phyloP scores from a whole-genome alignment of 2,797 vertebrate genomes.

The Todus mexicanus region DNA sequence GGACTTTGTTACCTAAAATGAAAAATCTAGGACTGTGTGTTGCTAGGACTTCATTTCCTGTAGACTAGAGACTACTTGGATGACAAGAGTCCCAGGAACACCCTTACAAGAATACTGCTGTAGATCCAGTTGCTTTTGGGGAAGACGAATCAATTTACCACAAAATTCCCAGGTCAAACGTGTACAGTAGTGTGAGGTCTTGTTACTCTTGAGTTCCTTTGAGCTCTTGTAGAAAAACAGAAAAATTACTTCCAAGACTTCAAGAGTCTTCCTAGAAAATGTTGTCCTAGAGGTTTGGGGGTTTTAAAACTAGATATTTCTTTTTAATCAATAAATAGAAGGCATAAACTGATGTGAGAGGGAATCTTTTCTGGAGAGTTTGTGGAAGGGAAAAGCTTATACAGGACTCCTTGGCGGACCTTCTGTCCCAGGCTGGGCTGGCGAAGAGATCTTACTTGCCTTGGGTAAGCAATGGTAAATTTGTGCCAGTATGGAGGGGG shows the following conservation, averaged over 20 bases:
- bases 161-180: neutral
- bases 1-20: neutral
- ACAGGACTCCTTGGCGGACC: neutral
- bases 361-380: neutral
- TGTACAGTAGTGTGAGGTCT: accelerated
- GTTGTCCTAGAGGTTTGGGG: neutral
- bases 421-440: neutral
- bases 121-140: neutral
- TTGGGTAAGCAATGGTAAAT: neutral
- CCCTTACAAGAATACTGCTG: neutral
- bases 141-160: neutral
- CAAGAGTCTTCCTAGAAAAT: neutral
- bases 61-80: neutral
- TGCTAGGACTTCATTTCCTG: neutral
- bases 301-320: neutral
- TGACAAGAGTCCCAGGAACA: neutral
- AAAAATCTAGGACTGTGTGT: neutral
- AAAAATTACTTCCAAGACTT: neutral
- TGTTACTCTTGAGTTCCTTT: neutral
- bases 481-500: neutral
- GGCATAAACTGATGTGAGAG: neutral
- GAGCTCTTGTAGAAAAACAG: neutral
- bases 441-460: neutral
- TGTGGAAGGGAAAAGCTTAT: neutral
- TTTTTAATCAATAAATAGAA: neutral